Conservation (phyloP, 2,113 vertebrate species). For the Ascaphus truei region DNA sequence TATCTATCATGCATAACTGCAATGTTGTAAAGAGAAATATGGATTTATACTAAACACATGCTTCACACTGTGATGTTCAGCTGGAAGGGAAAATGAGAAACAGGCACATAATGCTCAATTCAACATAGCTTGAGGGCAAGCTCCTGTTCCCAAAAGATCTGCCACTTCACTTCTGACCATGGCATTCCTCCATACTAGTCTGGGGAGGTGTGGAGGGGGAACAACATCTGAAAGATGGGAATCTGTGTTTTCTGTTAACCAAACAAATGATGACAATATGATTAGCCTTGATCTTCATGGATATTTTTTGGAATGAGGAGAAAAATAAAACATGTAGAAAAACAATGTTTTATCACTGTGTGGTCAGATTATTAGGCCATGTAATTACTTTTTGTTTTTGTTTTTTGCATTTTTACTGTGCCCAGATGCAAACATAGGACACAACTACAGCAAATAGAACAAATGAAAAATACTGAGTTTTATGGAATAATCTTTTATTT, state of each 20-base stretch:
- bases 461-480: no score
- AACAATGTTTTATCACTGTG: no score
- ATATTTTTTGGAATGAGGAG: no score
- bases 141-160: slow-evolving; percentile 5
- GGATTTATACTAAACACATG: neutral
- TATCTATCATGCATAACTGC: no score
- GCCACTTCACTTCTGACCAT: neutral
- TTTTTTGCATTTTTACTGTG: no score
- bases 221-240: slow-evolving; percentile 4
- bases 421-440: no score
- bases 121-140: neutral
- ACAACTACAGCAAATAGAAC: no score
- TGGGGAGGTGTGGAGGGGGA: neutral
- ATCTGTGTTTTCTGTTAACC: slow-evolving; percentile 10
- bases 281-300: neutral
- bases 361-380: no score
- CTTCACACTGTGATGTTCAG: neutral
- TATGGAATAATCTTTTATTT: no score
- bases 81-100: slow-evolving; percentile 5
- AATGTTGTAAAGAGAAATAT: neutral
- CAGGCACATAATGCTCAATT: neutral
- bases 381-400: no score
- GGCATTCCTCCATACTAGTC: neutral
- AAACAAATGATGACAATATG: slow-evolving; percentile 13
- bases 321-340: no score